A percentile compares a stretch with the other conserved stretches of the same genome.
Evolutionary conservation across 2,797 vertebrate species (phyloP).

Genomic region (Tokudaia muenninki): DNA sequence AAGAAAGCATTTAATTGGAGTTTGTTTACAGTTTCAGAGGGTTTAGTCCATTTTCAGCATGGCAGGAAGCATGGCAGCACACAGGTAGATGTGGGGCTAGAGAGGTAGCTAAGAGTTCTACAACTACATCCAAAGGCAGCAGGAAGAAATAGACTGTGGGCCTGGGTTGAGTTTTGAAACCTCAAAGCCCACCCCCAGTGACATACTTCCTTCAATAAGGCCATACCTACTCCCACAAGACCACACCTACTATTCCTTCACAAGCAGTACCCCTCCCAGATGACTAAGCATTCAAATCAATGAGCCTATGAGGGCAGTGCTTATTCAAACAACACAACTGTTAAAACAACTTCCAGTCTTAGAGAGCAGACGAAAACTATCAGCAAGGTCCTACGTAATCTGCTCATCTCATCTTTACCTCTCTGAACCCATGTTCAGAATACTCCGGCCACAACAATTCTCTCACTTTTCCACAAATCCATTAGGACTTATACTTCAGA

Average conservation of each 20-base stretch:
- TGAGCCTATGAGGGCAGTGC: not conserved
- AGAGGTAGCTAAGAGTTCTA: not conserved
- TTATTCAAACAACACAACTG: not conserved
- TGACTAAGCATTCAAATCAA: not conserved
- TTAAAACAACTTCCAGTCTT: not conserved
- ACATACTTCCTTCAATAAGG: not conserved
- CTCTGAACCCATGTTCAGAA: not conserved
- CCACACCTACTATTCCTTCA: not conserved
- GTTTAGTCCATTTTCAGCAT: not conserved
- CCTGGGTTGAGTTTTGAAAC: not conserved
- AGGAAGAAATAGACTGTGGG: not conserved
- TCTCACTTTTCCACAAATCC: constrained; percentile 18
- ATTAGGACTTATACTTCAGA: not conserved
- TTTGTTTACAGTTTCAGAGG: not conserved
- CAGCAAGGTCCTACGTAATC: not conserved
- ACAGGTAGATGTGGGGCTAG: not conserved
- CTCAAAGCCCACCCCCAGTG: not conserved
- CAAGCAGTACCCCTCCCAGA: not conserved
- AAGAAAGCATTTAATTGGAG: not conserved
- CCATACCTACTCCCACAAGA: not conserved
- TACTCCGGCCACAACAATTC: not conserved
- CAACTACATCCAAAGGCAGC: not conserved
- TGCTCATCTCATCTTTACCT: not conserved
- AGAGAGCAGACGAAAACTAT: not conserved
- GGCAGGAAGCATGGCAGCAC: not conserved